These are phyloP conservation scores for Drosophila sturtevanti DNA, from an alignment of 1,140 invertebrate species.

Conservation along the genomic window DNA sequence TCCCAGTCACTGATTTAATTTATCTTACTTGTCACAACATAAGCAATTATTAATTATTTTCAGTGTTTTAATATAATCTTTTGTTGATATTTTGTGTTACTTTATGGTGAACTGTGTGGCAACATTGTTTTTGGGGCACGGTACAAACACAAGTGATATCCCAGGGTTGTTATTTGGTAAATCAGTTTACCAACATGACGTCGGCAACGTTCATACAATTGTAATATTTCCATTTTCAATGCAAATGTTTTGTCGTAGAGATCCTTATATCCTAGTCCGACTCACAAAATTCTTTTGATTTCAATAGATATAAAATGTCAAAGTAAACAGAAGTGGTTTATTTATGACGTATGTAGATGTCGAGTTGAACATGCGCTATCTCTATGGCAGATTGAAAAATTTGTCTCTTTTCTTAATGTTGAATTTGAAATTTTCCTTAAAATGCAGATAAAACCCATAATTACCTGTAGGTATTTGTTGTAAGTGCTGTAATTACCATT, in stretches of 20 bases:
- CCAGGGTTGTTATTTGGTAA: neutral
- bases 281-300: too few relatives aligned
- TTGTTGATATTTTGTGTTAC: neutral
- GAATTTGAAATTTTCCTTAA: neutral
- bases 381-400: neutral
- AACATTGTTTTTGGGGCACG: neutral
- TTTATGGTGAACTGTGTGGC: neutral
- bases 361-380: neutral
- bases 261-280: too few relatives aligned
- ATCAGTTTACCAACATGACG: neutral
- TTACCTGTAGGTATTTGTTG: slow-evolving; percentile 69
- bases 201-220: neutral
- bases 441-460: slow-evolving; percentile 80
- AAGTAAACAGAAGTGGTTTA: neutral
- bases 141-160: neutral
- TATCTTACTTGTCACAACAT: neutral
- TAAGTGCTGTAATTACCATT: neutral
- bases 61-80: neutral
- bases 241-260: too few relatives aligned
- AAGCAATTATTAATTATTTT: neutral
- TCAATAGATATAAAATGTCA: neutral
- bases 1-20: slow-evolving; percentile 1
- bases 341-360: neutral
- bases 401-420: neutral
- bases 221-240: too few relatives aligned